Evolutionary conservation across 2,888 invertebrate genomes (phyloP).

Genomic region (Scaptomyza cyrtandrae): DNA sequence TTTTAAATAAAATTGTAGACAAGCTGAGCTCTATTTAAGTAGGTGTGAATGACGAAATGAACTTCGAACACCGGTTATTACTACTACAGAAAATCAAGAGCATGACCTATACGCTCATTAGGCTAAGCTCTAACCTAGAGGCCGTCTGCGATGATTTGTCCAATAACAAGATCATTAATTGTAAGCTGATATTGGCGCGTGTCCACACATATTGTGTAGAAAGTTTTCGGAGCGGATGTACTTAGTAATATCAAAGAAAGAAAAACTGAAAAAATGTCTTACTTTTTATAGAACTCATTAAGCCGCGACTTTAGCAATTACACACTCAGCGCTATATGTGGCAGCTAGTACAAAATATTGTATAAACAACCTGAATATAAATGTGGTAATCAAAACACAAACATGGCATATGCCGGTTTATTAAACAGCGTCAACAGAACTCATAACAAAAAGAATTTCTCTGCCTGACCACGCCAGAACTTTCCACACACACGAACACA

Average conservation of each 20-base stretch:
- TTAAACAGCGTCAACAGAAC: constrained; percentile 43
- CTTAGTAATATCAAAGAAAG: constrained; percentile 5
- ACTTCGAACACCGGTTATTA: constrained; percentile 3
- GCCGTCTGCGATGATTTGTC: constrained; percentile 42
- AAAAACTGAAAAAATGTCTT: neutral
- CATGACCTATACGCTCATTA: constrained; percentile 69
- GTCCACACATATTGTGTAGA: constrained; percentile 19
- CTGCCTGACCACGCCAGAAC: constrained; percentile 45
- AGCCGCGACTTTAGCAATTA: constrained; percentile 18
- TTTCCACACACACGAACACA: constrained; percentile 39
- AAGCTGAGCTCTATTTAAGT: constrained; percentile 49
- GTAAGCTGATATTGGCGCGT: constrained; percentile 45
- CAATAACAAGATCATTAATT: constrained; percentile 43
- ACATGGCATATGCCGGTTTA: constrained; percentile 52
- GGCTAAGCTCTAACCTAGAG: constrained; percentile 31
- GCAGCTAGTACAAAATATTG: neutral
- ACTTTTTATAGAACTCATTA: constrained; percentile 38
- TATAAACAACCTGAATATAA: constrained; percentile 60
- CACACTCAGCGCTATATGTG: constrained; percentile 1
- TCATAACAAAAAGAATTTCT: constrained; percentile 35
- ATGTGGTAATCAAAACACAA: constrained; percentile 65
- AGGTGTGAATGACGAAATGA: constrained; percentile 57
- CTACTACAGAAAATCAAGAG: constrained; percentile 63
- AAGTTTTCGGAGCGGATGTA: constrained; percentile 31
- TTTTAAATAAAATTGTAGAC: constrained; percentile 43